Base-by-base conservation (phyloP, 2,113 vertebrate species). In the Sorex fumeus region DNA sequence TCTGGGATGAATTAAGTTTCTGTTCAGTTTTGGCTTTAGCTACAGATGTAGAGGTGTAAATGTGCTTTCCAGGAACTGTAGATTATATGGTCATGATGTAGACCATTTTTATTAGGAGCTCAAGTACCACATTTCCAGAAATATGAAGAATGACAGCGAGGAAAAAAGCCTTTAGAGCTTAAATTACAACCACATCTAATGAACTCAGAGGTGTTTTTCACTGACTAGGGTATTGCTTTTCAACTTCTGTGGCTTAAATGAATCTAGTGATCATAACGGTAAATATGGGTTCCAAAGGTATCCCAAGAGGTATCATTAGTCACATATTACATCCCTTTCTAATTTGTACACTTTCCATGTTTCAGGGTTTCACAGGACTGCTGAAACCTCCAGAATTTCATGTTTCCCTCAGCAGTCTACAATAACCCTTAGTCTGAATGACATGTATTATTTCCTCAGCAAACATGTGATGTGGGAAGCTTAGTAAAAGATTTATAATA, bases 221-320 rank as follows among this genome's bases (percentile, higher is more conserved):
- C 98, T 94, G 89, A 96, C 95, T 95, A 96, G 86, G 94, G 96
- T 96, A 96, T 97, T 97, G 96, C 97, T 98, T 98, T 98, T 98
- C 98, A 98, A 92, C 97, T 98, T 97, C 97, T 96, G 75, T 84
- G 96, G 96, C 90, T 97, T 97, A 98, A 98, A 97, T 98, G 97
- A 97, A 97, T 88, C 96, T 95, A 92, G 96, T 93, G 96, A 97
- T 97, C 97, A 90, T 97, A 98, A 96, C 97, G 97, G 97, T 97
- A 98, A 98, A 97, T 97, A 97, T 79, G 75, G 96, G 88, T 94
- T 97, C 96, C 88, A 92, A 95, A 96, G 96, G 67, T 97, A 94
- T 98, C 98, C 98, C 98, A 97, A 66, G 98, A 98, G 98, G 97
- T 97, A 95, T 98, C 97, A 98, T 98, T 98, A 98, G 98, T 97